Evolutionary conservation across 1,140 invertebrate species (phyloP).

Genomic region (Scaptomyza montana): DNA sequence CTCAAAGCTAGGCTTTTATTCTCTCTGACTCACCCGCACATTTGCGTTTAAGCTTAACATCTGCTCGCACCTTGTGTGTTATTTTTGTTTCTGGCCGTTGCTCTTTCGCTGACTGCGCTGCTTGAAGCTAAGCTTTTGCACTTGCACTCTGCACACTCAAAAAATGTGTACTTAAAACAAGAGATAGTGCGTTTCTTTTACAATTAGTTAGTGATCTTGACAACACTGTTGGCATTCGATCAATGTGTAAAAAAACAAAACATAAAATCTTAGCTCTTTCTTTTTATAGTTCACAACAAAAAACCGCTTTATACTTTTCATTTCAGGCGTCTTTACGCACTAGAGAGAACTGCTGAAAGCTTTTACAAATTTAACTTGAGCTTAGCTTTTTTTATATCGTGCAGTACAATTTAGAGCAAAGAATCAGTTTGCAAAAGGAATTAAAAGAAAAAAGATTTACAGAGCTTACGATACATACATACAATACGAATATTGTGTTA

Average conservation of each 20-base stretch:
- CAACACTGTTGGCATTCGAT: no score
- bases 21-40: background rate
- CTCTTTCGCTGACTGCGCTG: background rate
- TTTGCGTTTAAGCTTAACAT: no score
- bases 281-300: constrained; percentile 2
- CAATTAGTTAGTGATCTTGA: no score
- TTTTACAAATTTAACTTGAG: constrained; percentile 37
- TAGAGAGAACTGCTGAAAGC: constrained; percentile 3
- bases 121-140: background rate
- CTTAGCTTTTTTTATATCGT: constrained; percentile 35
- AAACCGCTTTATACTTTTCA: constrained; percentile 4
- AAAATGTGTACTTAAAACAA: no score
- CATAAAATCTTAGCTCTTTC: no score
- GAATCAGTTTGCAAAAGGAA: constrained; percentile 18
- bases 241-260: no score
- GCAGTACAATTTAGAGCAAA: background rate
- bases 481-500: background rate
- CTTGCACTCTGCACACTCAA: no score
- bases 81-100: no score
- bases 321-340: background rate
- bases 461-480: background rate
- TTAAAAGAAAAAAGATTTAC: background rate
- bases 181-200: no score
- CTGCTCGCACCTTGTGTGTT: no score
- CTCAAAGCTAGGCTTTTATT: background rate